Conservation (phyloP, 2,113 vertebrate genomes). For the Saguinus midas region DNA sequence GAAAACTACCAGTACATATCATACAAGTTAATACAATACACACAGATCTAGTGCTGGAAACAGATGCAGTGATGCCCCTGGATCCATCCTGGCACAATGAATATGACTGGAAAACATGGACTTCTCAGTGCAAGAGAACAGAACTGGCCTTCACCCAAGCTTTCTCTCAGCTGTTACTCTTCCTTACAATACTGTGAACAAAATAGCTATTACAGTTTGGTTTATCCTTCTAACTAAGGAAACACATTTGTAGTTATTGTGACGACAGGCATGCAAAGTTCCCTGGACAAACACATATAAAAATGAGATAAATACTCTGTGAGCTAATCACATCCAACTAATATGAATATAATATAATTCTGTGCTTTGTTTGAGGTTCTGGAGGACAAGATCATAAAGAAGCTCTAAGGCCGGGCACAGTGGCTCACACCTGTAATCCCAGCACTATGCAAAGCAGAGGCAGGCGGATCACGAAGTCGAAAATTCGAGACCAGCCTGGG, state of each 20-base stretch:
- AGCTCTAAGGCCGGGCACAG: neutral
- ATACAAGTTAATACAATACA: neutral
- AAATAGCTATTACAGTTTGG: neutral
- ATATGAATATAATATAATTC: neutral
- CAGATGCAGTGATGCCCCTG: neutral
- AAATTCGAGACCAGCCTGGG: no score
- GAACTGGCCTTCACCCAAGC: neutral
- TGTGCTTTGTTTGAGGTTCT: neutral
- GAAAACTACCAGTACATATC: neutral
- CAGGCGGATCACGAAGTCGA: no score
- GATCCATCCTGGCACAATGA: neutral
- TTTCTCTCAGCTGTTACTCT: neutral
- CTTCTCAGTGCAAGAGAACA: neutral
- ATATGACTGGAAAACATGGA: neutral
- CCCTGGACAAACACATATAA: neutral
- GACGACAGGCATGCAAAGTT: conserved; percentile 17
- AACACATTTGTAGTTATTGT: neutral
- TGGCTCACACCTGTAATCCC: no score
- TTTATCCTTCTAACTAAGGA: conserved; percentile 27
- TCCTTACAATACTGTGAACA: neutral
- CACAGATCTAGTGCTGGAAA: neutral
- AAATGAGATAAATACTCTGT: conserved; percentile 18
- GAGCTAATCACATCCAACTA: conserved; percentile 51
- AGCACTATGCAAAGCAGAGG: no score
- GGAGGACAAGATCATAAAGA: neutral